Percentiles rank a stretch among this genome's conserved stretches.
phyloP scores from a whole-genome alignment of 2,797 vertebrate species.

The Rhabdomys pumilio region DNA sequence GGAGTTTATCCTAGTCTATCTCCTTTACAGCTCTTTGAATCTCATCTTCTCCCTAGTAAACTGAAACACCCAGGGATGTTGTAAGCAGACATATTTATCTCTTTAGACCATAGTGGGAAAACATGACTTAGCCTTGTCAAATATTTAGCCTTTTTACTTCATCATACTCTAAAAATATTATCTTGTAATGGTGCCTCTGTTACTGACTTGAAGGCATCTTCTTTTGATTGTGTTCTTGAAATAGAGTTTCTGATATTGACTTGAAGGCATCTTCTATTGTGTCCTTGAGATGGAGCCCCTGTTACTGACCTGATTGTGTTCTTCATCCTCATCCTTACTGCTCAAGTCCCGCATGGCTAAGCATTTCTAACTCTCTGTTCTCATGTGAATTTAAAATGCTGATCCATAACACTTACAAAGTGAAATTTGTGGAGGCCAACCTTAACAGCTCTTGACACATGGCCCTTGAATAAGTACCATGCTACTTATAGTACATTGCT shows the following conservation, averaged over 20 bases:
- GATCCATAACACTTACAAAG: background rate
- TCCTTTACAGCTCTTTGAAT: background rate
- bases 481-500: background rate
- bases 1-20: background rate
- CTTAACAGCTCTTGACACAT: background rate
- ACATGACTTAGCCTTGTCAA: background rate
- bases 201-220: background rate
- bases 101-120: background rate
- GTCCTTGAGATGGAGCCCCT: background rate
- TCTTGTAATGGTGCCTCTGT: background rate
- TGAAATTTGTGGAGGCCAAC: background rate
- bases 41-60: background rate
- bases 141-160: background rate
- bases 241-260: background rate
- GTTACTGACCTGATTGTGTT: background rate
- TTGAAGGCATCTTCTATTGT: background rate
- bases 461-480: background rate
- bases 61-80: background rate
- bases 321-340: background rate
- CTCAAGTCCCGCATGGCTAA: no score
- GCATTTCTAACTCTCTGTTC: no score
- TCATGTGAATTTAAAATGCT: background rate
- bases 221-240: background rate
- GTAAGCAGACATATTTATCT: background rate
- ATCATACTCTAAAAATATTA: background rate